Evolutionary conservation across 2,113 vertebrate genomes (phyloP), one percentile per base, ranked within the genome.

Genomic region (Rhipidura dahli): DNA sequence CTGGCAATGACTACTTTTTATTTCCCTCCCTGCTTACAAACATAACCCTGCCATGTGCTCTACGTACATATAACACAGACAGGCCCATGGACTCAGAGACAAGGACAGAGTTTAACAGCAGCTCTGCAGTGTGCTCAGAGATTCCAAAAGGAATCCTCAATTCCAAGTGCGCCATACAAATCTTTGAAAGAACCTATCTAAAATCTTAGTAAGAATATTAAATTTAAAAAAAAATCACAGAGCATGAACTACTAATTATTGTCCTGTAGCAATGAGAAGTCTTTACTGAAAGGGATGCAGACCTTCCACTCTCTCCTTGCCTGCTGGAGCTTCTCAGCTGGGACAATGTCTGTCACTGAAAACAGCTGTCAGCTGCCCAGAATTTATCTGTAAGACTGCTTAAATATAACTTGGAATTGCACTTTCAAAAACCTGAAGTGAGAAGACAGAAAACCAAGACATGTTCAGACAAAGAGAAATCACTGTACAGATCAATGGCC

Each of bases 11-110:
- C 39, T 61, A 42, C 4, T 6, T 91, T 39, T 82, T 33, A 35
- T 78, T 68, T 84, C 63, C 16, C 22, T 90, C 79, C 33, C 14
- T 54, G 26, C 53, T 72, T 65, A 35, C 23, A 71, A 83, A 49
- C 14, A 2, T 8, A 85, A 33, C 45, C 16, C n/a, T 54, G 10
- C 12, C 8, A 3, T 2, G 3, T 2, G 1, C 17, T 65, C 13
- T 40, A 7, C 17, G n/a, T 2, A n/a, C 15, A 31, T 2, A 31
- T 40, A 79, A 11, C 39, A 37, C 33, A 84, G 13, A 59, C 39
- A 27, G 6, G 31, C 4, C 5, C 18, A 1, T 66, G 42, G 13
- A 13, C 24, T 59, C 42, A 31, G 53, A 15, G 45, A 45, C 23
- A 24, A 77, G 39, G 53, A 59, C 30, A 21, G 40, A 21, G 11